Evolutionary conservation across 2,797 vertebrate genomes (phyloP).

Genomic region (Huso huso): DNA sequence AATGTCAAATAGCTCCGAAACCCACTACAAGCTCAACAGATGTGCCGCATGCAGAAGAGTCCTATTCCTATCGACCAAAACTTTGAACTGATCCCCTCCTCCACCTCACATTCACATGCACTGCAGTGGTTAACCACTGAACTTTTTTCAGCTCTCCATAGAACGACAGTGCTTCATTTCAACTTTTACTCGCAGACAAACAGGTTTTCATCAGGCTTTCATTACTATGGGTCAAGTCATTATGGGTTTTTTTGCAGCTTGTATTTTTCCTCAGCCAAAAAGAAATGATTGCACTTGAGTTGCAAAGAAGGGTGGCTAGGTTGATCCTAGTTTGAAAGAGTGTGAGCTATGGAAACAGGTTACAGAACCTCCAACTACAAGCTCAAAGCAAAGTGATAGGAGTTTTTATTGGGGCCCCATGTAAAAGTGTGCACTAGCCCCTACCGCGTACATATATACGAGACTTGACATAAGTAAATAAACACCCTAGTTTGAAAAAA

Average conservation of each 20-base stretch:
- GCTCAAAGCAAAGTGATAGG: no score
- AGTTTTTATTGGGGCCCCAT: no score
- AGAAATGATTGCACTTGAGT: not conserved
- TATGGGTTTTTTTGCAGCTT: slow-evolving; percentile 2
- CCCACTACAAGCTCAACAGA: slow-evolving; percentile 11
- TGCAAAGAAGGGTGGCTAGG: no score
- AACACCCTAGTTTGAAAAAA: no score
- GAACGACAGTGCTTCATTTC: slow-evolving; percentile 1
- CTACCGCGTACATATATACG: no score
- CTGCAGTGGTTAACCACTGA: slow-evolving; percentile 17
- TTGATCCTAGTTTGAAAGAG: no score
- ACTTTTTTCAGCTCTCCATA: not conserved
- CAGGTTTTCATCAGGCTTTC: not conserved
- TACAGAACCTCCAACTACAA: no score
- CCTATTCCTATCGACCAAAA: not conserved
- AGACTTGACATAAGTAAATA: no score
- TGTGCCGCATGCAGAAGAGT: slow-evolving; percentile 4
- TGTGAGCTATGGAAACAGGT: no score
- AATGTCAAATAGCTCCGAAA: slow-evolving; percentile 12
- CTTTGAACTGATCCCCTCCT: slow-evolving; percentile 25
- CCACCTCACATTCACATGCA: slow-evolving; percentile 8
- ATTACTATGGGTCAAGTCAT: slow-evolving; percentile 3
- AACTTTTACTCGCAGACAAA: not conserved
- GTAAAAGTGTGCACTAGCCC: no score
- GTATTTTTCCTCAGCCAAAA: not conserved